Conservation (phyloP, 2,888 invertebrate species). For the Zaprionus bogoriensis region DNA sequence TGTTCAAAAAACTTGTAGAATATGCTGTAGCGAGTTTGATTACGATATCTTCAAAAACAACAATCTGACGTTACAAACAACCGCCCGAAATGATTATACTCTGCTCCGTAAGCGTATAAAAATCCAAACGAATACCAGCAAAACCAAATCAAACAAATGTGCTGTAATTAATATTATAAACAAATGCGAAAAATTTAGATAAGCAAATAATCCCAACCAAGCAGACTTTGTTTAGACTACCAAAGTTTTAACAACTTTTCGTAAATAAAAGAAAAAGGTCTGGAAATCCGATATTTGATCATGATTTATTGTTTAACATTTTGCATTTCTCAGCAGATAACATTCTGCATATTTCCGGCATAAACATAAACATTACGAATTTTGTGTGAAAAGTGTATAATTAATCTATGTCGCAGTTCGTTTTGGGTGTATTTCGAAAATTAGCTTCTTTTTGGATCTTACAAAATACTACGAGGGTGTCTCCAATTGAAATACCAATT, state of each 20-base stretch:
- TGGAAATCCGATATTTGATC: not conserved
- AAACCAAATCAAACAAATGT: not conserved
- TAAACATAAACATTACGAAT: not conserved
- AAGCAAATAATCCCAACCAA: no score
- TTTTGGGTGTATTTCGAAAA: not conserved
- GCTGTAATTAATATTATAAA: not conserved
- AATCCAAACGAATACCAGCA: not conserved
- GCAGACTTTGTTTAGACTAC: no score
- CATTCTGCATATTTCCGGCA: not conserved
- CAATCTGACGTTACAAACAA: no score
- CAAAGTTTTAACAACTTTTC: no score
- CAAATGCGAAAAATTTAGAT: not conserved
- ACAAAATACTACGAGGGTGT: not conserved
- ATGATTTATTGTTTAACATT: not conserved
- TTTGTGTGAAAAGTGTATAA: not conserved
- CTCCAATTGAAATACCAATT: conserved; percentile 10
- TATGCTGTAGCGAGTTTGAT: no score
- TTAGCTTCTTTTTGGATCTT: not conserved
- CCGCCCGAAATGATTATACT: no score
- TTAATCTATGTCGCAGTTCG: not conserved
- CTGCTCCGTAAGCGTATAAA: no score
- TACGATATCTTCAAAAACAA: no score
- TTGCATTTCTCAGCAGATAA: not conserved
- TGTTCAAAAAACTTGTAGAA: no score
- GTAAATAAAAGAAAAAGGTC: no score